Evolutionary conservation across 2,888 invertebrate genomes (phyloP).

Genomic region (Lithophane socia): DNA sequence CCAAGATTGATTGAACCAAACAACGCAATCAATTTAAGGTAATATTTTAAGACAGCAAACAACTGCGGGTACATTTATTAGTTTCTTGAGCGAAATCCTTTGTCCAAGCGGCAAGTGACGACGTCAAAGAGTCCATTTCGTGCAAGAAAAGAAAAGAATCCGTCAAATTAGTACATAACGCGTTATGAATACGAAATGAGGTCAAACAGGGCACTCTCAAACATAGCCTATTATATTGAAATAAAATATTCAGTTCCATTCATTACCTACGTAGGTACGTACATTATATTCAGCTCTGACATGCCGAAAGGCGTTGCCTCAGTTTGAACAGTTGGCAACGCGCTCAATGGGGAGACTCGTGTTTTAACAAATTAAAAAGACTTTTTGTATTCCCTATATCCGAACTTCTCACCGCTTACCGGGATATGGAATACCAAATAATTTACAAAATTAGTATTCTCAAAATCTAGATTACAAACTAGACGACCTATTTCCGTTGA

Average conservation of each 20-base stretch:
- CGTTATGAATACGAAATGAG: slow-evolving; percentile 89
- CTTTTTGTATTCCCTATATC: slow-evolving; percentile 69
- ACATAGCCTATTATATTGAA: slow-evolving; percentile 86
- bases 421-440: slow-evolving; percentile 38
- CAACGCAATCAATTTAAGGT: slow-evolving; percentile 49
- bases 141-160: slow-evolving; percentile 85
- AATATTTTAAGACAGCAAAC: slow-evolving; percentile 44
- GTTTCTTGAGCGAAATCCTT: slow-evolving; percentile 70
- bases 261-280: slow-evolving; percentile 82
- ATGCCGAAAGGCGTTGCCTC: slow-evolving; percentile 85
- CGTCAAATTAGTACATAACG: slow-evolving; percentile 89
- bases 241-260: slow-evolving; percentile 90
- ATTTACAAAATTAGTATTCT: slow-evolving; percentile 19
- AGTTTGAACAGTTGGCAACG: slow-evolving; percentile 87
- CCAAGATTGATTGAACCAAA: slow-evolving; percentile 53
- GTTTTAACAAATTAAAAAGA: slow-evolving; percentile 78
- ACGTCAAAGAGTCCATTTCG: slow-evolving; percentile 85
- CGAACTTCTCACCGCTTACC: slow-evolving; percentile 59
- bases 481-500: slow-evolving; percentile 20
- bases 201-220: slow-evolving; percentile 88
- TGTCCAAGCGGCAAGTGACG: slow-evolving; percentile 79
- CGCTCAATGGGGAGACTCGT: slow-evolving; percentile 75
- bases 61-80: slow-evolving; percentile 64
- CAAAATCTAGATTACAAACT: slow-evolving; percentile 29
- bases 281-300: slow-evolving; percentile 79